Conservation (phyloP, 2,797 vertebrate genomes). For the Varecia variegata region DNA sequence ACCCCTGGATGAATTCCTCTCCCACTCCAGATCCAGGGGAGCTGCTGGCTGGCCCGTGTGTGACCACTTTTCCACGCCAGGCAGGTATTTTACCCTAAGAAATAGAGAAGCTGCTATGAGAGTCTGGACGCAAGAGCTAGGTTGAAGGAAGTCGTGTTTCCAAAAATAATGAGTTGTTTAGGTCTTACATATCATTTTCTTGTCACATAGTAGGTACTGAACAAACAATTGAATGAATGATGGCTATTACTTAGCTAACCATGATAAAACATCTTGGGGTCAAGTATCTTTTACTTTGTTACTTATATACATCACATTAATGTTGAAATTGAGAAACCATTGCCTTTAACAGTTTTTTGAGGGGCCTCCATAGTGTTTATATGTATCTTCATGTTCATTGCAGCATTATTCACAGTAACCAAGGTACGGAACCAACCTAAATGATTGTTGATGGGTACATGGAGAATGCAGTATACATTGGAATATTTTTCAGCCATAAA, state of each 20-base stretch:
- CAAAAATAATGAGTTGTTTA: background rate
- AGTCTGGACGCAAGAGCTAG: background rate
- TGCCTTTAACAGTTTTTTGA: background rate
- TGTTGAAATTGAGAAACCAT: background rate
- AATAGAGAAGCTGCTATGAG: background rate
- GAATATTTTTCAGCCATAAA: background rate
- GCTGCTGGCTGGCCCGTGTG: background rate
- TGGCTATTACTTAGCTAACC: background rate
- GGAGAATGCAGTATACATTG: background rate
- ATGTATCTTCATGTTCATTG: background rate
- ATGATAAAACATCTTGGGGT: background rate
- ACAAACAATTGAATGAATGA: background rate
- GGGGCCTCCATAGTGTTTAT: background rate
- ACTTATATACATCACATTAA: background rate
- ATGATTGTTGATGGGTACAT: too few species aligned
- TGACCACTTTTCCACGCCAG: background rate
- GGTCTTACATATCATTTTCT: background rate
- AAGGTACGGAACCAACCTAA: background rate
- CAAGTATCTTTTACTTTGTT: background rate
- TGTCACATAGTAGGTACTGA: background rate
- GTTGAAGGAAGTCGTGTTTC: background rate
- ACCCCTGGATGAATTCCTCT: background rate
- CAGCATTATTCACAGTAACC: background rate
- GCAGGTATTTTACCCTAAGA: background rate
- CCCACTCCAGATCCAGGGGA: background rate